Evolutionary conservation across 1,140 invertebrate species (phyloP).

Genomic region (Drosophila nigrodunni): DNA sequence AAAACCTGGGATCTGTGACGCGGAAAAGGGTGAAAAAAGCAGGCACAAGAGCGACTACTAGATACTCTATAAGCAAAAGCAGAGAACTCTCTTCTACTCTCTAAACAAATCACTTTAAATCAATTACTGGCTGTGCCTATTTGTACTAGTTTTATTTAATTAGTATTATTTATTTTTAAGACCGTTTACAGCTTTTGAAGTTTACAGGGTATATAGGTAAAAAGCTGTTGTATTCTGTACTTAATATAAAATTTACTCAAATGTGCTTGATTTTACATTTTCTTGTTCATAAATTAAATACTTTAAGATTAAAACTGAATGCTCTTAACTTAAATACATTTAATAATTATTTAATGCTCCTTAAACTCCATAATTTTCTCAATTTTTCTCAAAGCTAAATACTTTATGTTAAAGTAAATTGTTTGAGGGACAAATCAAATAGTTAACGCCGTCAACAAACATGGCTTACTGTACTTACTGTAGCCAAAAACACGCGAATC

Average conservation of each 20-base stretch:
- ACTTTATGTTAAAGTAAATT: no score
- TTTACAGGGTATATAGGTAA: conserved; percentile 3
- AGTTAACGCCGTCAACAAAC: no score
- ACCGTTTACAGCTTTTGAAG: background rate
- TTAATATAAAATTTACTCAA: conserved; percentile 16
- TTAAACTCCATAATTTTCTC: no score
- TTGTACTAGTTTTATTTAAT: no score
- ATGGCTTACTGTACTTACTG: no score
- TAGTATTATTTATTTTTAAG: background rate
- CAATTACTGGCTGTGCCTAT: background rate
- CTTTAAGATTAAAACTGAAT: conserved; percentile 42
- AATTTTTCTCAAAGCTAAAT: no score
- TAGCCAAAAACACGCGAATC: background rate
- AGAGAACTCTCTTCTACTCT: no score
- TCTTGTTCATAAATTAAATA: no score
- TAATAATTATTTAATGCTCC: no score
- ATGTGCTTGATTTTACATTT: no score
- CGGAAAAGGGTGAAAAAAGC: conserved; percentile 17
- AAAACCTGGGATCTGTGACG: conserved; percentile 47
- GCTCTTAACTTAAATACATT: conserved; percentile 4
- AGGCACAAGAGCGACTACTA: background rate
- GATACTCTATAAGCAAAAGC: background rate
- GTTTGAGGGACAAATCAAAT: no score
- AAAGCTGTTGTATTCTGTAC: conserved; percentile 17
- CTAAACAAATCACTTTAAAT: background rate